Conservation (phyloP, 2,113 vertebrate species). For the Oriolus oriolus region DNA sequence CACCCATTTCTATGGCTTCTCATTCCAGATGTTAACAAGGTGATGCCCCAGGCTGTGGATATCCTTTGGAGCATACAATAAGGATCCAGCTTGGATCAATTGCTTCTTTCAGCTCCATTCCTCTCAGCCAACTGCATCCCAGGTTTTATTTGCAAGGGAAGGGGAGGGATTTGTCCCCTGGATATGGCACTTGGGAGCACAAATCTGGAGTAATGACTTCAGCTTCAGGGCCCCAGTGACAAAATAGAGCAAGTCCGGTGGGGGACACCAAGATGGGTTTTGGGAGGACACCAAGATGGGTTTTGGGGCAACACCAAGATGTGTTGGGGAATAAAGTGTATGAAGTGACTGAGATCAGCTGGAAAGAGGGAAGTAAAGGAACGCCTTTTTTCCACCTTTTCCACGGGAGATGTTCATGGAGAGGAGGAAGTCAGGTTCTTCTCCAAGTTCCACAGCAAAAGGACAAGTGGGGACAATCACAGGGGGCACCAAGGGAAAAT, state of each 20-base stretch:
- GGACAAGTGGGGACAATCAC: not conserved
- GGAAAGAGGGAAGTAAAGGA: not conserved
- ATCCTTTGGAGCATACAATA: not conserved
- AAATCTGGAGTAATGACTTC: rapidly evolving
- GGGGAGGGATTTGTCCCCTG: not conserved
- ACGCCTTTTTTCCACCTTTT: not conserved
- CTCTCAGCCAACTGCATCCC: not conserved
- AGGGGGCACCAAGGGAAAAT: not conserved
- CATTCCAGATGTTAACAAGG: not conserved
- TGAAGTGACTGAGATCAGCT: not conserved
- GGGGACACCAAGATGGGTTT: not conserved
- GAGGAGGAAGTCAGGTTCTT: not conserved
- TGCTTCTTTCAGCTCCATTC: not conserved
- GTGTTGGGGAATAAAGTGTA: rapidly evolving
- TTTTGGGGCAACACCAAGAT: not conserved
- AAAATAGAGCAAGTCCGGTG: not conserved
- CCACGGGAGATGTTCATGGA: not conserved
- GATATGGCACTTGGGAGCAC: not conserved
- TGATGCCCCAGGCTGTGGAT: not conserved
- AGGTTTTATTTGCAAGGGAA: not conserved
- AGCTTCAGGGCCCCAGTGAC: not conserved
- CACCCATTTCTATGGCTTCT: not conserved
- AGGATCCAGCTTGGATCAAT: not conserved
- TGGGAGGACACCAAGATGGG: not conserved
- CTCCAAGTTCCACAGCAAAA: not conserved